These are phyloP conservation scores for Cariama cristata DNA, from an alignment of 2,113 vertebrate genomes.

Conservation along the genomic window DNA sequence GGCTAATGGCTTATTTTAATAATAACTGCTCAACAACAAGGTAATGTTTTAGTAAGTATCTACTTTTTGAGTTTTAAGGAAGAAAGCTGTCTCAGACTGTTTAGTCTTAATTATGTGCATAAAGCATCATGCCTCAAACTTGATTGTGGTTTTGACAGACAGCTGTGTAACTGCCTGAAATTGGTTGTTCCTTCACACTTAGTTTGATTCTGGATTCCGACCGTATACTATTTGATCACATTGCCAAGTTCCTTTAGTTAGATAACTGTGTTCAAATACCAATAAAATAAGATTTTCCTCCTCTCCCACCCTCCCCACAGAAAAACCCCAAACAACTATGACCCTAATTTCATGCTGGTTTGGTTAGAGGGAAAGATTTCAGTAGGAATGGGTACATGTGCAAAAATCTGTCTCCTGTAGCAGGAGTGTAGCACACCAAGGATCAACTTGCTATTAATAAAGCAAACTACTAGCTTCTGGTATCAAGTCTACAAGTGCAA, in stretches of 20 bases:
- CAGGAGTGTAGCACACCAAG: background rate
- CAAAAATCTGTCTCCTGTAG: background rate
- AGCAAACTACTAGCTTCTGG: background rate
- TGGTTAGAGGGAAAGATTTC: background rate
- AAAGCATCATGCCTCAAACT: background rate
- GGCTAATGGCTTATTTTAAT: slow-evolving; percentile 18
- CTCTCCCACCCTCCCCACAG: rapidly evolving
- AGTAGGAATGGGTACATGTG: background rate
- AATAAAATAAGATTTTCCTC: background rate
- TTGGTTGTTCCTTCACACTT: background rate
- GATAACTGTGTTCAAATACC: background rate
- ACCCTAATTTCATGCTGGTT: background rate
- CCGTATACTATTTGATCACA: background rate
- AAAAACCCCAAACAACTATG: background rate
- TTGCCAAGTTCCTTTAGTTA: background rate
- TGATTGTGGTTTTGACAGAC: background rate
- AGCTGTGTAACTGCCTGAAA: background rate
- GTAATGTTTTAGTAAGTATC: background rate
- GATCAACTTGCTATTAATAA: background rate
- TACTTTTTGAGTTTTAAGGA: background rate
- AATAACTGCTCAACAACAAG: background rate
- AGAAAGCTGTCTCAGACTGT: background rate
- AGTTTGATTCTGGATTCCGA: background rate
- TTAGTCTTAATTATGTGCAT: slow-evolving; percentile 5
- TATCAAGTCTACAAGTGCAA: background rate